A percentile compares a stretch with the other conserved stretches of the same genome.
Evolutionary conservation across 2,113 vertebrate species (phyloP).

Genomic region (Poeciliopsis prolifica): DNA sequence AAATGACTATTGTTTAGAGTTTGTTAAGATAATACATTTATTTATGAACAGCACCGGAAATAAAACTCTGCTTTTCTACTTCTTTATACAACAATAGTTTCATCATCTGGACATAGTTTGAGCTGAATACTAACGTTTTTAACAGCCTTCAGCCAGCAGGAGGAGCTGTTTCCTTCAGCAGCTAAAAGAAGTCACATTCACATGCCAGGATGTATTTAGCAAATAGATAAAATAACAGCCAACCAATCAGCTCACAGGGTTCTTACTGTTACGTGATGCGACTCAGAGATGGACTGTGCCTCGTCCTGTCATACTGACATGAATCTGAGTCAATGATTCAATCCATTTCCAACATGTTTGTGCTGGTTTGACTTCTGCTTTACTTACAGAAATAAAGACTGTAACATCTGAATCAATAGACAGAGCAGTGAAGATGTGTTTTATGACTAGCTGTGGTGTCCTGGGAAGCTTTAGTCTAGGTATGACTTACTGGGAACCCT

Average conservation of each 20-base stretch:
- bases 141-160: constrained; percentile 11
- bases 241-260: not conserved
- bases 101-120: not conserved
- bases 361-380: not conserved
- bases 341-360: not conserved
- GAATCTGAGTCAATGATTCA: not conserved
- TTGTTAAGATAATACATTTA: too few relatives aligned
- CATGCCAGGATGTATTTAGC: constrained; percentile 23
- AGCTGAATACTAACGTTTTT: not conserved
- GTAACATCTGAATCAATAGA: not conserved
- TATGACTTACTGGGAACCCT: too few relatives aligned
- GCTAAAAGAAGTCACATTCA: not conserved
- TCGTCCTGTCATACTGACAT: not conserved
- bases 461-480: too few relatives aligned
- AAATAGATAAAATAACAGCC: constrained; percentile 32
- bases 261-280: not conserved
- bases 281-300: not conserved
- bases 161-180: constrained; percentile 14
- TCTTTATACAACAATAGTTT: not conserved
- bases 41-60: not conserved
- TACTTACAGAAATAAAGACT: not conserved
- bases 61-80: not conserved
- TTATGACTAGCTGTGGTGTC: too few relatives aligned
- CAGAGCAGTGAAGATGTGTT: not conserved
- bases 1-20: too few relatives aligned